phyloP scores from a whole-genome alignment of 1,140 invertebrate genomes.

The Rhyzopertha dominica region DNA sequence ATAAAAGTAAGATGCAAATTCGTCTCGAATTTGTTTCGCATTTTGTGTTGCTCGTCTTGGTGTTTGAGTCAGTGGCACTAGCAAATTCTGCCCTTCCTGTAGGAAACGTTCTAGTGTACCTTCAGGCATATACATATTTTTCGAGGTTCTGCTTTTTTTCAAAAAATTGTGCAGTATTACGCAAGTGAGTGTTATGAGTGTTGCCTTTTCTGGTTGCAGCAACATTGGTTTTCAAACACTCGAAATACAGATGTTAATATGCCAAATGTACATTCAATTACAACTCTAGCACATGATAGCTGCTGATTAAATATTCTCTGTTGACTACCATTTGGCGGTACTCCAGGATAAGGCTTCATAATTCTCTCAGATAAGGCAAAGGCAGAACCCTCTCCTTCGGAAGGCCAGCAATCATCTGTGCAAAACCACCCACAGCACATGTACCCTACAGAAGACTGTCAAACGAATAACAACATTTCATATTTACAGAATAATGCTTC shows the following conservation, averaged over 20 bases:
- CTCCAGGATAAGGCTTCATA: constrained; percentile 39
- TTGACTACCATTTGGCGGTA: constrained; percentile 17
- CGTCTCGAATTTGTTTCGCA: constrained; percentile 23
- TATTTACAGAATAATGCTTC: too few relatives aligned
- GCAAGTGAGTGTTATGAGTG: too few relatives aligned
- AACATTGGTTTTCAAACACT: too few relatives aligned
- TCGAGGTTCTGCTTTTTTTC: constrained; percentile 9
- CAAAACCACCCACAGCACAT: too few relatives aligned
- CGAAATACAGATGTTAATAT: not conserved
- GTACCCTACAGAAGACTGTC: too few relatives aligned
- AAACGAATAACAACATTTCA: too few relatives aligned
- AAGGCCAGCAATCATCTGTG: too few relatives aligned
- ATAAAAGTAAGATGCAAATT: constrained; percentile 22
- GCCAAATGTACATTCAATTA: not conserved
- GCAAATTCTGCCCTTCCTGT: constrained; percentile 7
- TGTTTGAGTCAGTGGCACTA: constrained; percentile 5
- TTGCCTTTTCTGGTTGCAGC: too few relatives aligned
- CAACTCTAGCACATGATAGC: constrained; percentile 22
- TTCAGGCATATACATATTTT: not conserved
- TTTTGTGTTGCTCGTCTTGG: constrained; percentile 12
- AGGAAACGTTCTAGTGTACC: constrained; percentile 1
- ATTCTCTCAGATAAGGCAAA: constrained; percentile 36
- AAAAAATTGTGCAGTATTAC: too few relatives aligned
- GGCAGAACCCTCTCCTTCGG: constrained; percentile 43
- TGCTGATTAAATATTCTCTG: constrained; percentile 40